These are phyloP conservation scores for Acronicta leporina DNA, from an alignment of 2,888 invertebrate genomes.

Conservation along the genomic window DNA sequence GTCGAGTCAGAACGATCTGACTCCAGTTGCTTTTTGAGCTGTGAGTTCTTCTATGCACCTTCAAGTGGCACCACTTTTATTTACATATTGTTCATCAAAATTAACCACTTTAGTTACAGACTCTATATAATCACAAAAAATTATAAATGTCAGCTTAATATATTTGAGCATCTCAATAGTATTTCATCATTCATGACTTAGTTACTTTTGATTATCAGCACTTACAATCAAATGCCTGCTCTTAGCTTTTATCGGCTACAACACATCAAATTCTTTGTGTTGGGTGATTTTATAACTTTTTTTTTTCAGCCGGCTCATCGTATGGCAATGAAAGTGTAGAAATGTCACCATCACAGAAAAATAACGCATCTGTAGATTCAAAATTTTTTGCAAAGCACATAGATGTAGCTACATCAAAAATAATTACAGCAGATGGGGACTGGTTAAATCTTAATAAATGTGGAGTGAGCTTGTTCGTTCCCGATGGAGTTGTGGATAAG, in stretches of 20 bases:
- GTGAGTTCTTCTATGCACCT: conserved; percentile 75
- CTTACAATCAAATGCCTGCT: conserved; percentile 32
- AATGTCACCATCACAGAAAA: conserved; percentile 83
- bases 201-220: not conserved
- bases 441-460: conserved; percentile 92
- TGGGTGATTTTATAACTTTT: conserved; percentile 2
- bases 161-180: too few relatives aligned
- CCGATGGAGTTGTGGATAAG: conserved; percentile 96
- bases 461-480: conserved; percentile 95
- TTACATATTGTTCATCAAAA: conserved; percentile 12
- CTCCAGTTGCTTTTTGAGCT: conserved; percentile 88
- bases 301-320: conserved; percentile 81
- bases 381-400: conserved; percentile 71
- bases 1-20: conserved; percentile 82
- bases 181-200: too few relatives aligned
- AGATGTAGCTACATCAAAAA: conserved; percentile 82
- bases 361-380: conserved; percentile 81
- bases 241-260: conserved; percentile 44
- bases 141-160: too few relatives aligned
- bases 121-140: too few relatives aligned
- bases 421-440: conserved; percentile 89
- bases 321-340: conserved; percentile 86
- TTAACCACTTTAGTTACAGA: too few relatives aligned
- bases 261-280: not conserved
- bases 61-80: conserved; percentile 29